phyloP scores from a whole-genome alignment of 1,140 invertebrate genomes.

The Magallana ariakensis region DNA sequence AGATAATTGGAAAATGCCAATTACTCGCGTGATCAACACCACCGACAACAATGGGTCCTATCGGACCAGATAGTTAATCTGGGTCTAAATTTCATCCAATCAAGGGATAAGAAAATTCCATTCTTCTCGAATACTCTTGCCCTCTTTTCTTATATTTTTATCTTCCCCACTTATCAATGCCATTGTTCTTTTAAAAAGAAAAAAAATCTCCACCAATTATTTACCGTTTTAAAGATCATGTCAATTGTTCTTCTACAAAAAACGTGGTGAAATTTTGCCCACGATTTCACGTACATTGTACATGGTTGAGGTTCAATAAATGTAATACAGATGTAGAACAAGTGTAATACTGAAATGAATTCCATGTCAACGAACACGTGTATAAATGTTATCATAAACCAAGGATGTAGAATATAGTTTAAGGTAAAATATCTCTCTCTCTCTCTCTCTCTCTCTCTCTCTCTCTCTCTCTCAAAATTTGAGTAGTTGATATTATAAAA shows the following conservation, averaged over 20 bases:
- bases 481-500: too few species aligned
- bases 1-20: neutral
- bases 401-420: neutral
- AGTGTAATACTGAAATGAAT: neutral
- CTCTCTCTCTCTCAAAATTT: too few species aligned
- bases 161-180: slow-evolving; percentile 22
- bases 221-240: neutral
- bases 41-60: neutral
- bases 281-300: neutral
- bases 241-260: neutral
- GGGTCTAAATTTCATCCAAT: neutral
- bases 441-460: neutral
- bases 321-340: neutral
- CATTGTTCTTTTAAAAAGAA: neutral
- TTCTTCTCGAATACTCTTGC: slow-evolving; percentile 7
- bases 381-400: neutral
- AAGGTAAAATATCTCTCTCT: slow-evolving; percentile 8
- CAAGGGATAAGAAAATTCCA: slow-evolving; percentile 4
- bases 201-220: slow-evolving; percentile 4
- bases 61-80: slow-evolving; percentile 10
- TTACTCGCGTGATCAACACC: neutral
- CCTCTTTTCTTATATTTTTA: slow-evolving; percentile 18
- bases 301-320: neutral
- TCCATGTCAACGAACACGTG: too few species aligned
- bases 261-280: neutral